Percentiles rank a stretch among this genome's conserved stretches.
phyloP scores from a whole-genome alignment of 2,113 vertebrate genomes.

The Vanacampus margaritifer region DNA sequence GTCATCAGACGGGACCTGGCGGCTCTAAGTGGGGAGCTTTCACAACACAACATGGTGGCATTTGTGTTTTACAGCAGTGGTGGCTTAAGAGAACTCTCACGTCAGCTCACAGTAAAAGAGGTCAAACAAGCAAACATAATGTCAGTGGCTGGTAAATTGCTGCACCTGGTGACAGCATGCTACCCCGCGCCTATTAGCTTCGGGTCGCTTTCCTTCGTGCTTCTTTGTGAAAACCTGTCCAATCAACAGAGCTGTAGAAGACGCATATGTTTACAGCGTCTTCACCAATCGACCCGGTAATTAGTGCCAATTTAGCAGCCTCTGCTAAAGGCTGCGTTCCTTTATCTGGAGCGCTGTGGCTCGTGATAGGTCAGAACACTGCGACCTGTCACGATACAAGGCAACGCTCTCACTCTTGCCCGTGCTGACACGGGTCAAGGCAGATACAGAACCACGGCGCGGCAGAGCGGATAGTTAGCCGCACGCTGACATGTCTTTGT shows the following conservation, averaged over 20 bases:
- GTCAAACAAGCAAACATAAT: constrained; percentile 54
- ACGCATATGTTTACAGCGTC: constrained; percentile 15
- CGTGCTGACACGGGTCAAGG: constrained; percentile 20
- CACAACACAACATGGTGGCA: constrained; percentile 61
- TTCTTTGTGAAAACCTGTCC: constrained; percentile 11
- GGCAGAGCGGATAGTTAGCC: constrained; percentile 55
- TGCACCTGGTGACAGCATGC: constrained; percentile 30
- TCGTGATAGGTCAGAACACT: constrained; percentile 37
- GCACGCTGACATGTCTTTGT: constrained; percentile 80
- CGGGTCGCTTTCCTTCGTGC: constrained; percentile 15
- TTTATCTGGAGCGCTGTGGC: constrained; percentile 25
- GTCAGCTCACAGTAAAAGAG: constrained; percentile 49
- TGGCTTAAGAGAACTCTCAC: constrained; percentile 47
- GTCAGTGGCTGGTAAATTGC: constrained; percentile 41
- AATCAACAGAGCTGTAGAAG: constrained; percentile 15
- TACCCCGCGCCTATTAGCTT: constrained; percentile 14
- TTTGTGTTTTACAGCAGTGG: constrained; percentile 50
- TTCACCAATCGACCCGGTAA: constrained; percentile 15
- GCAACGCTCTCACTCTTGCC: constrained; percentile 28
- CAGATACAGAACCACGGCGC: constrained; percentile 17
- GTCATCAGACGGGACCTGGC: constrained; percentile 34
- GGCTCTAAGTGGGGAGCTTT: constrained; percentile 49
- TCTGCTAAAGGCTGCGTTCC: constrained; percentile 26
- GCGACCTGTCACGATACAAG: constrained; percentile 29
- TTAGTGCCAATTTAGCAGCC: constrained; percentile 16